Conservation (phyloP, 2,888 invertebrate species). For the Dione vanillae region DNA sequence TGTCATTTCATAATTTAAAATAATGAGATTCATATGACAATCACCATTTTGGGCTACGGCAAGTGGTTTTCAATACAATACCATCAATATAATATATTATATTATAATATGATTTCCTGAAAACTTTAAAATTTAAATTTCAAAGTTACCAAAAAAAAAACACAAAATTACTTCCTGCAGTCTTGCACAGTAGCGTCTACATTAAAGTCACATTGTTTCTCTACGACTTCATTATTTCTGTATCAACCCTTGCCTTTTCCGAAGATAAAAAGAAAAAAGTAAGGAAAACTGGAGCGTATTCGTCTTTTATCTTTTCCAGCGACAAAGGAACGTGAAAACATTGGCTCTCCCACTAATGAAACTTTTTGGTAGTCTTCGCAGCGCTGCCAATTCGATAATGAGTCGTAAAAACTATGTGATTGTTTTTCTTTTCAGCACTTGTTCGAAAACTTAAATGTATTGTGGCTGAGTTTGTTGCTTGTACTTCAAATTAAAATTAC, state of each 20-base stretch:
- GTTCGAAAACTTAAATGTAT: slow-evolving; percentile 29
- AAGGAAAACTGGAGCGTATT: slow-evolving; percentile 68
- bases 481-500: not conserved
- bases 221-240: slow-evolving; percentile 67
- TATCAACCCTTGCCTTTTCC: slow-evolving; percentile 45
- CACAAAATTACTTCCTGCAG: slow-evolving; percentile 1
- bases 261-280: slow-evolving; percentile 55
- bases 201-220: slow-evolving; percentile 52
- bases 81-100: not conserved
- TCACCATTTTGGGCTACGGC: too few species aligned
- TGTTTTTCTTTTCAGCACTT: slow-evolving; percentile 29
- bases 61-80: too few species aligned
- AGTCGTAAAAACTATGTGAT: slow-evolving; percentile 44
- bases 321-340: slow-evolving; percentile 63
- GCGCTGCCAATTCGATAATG: slow-evolving; percentile 60
- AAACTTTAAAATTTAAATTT: not conserved
- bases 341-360: slow-evolving; percentile 71
- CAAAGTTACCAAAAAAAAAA: not conserved
- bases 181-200: not conserved
- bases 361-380: slow-evolving; percentile 59
- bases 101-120: not conserved
- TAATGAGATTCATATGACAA: not conserved
- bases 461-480: slow-evolving; percentile 20
- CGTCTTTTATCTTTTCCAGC: slow-evolving; percentile 62
- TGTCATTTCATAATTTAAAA: not conserved